phyloP scores from a whole-genome alignment of 2,888 invertebrate species.

The Syritta pipiens region DNA sequence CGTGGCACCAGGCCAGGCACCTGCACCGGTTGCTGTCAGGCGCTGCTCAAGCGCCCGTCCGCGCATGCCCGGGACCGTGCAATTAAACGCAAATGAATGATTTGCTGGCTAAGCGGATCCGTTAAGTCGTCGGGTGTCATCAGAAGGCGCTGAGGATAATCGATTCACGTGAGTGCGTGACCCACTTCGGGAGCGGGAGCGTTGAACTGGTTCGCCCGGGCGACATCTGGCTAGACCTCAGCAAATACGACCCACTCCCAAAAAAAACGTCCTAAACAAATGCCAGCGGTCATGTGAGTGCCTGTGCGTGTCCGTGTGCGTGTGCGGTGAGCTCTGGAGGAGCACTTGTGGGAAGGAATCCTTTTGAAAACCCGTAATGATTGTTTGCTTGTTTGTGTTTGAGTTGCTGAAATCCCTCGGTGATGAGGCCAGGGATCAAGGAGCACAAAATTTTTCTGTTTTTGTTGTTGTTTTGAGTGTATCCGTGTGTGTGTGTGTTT shows the following conservation, averaged over 20 bases:
- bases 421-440: slow-evolving; percentile 56
- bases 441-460: slow-evolving; percentile 56
- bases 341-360: slow-evolving; percentile 40
- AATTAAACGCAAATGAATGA: slow-evolving; percentile 69
- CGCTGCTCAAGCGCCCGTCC: not conserved
- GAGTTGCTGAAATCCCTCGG: slow-evolving; percentile 39
- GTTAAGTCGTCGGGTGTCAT: slow-evolving; percentile 63
- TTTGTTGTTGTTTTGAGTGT: too few relatives aligned
- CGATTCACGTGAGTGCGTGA: slow-evolving; percentile 33
- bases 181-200: slow-evolving; percentile 18
- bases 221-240: not conserved
- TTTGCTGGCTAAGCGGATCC: slow-evolving; percentile 65
- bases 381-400: slow-evolving; percentile 63
- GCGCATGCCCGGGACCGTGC: slow-evolving; percentile 34
- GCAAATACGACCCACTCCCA: slow-evolving; percentile 5
- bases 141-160: slow-evolving; percentile 38
- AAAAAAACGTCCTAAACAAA: slow-evolving; percentile 38
- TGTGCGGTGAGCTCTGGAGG: not conserved
- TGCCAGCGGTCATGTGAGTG: slow-evolving; percentile 5
- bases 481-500: too few relatives aligned
- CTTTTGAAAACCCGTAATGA: slow-evolving; percentile 62
- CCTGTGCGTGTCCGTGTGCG: slow-evolving; percentile 9
- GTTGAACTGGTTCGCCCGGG: slow-evolving; percentile 1
- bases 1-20: slow-evolving; percentile 45
- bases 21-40: slow-evolving; percentile 47